These are phyloP conservation scores for Microhierax caerulescens DNA, from an alignment of 2,797 vertebrate genomes.

Conservation along the genomic window DNA sequence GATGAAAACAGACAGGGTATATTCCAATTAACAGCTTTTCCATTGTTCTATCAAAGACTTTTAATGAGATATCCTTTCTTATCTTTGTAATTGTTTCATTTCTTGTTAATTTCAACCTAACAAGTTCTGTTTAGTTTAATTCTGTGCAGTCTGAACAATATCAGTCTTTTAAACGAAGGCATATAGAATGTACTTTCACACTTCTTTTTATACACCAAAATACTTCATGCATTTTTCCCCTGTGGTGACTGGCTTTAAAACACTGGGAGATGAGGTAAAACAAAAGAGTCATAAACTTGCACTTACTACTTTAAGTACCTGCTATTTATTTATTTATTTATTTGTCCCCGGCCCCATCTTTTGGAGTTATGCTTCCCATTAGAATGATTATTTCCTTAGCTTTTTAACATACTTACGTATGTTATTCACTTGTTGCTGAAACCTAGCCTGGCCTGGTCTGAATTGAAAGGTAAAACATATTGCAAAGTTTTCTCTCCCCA, in stretches of 20 bases:
- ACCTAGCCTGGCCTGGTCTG: neutral
- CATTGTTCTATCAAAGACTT: neutral
- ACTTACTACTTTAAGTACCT: neutral
- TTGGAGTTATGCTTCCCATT: neutral
- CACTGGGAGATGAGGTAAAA: neutral
- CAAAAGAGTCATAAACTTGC: neutral
- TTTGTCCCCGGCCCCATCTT: neutral
- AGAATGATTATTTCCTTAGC: neutral
- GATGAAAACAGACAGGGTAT: neutral
- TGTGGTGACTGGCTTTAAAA: neutral
- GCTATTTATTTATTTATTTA: neutral
- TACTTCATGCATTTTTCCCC: accelerated
- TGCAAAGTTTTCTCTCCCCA: neutral
- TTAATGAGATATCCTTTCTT: neutral
- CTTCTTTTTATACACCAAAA: neutral
- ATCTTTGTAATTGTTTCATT: neutral
- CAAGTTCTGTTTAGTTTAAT: neutral
- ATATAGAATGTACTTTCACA: neutral
- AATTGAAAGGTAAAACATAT: neutral
- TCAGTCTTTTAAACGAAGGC: neutral
- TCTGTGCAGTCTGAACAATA: neutral
- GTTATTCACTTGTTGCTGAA: neutral
- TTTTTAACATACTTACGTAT: neutral
- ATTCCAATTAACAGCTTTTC: neutral
- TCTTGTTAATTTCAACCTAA: neutral